Evolutionary conservation across 2,797 vertebrate species (phyloP).

Genomic region (Lerista edwardsae): DNA sequence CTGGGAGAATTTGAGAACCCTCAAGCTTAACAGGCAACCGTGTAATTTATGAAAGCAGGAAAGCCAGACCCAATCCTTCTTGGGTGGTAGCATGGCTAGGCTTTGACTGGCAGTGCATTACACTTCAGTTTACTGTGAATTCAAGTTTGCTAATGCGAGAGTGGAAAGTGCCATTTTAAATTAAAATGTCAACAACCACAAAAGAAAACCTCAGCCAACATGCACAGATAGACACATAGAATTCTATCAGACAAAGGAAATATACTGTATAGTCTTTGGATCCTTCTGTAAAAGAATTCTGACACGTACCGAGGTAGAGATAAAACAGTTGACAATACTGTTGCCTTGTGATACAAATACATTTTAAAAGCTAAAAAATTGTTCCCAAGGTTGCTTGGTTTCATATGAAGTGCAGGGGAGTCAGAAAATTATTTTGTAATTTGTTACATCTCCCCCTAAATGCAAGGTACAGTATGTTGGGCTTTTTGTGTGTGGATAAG

Average conservation of each 20-base stretch:
- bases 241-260: background rate
- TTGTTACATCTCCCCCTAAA: background rate
- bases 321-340: fast-evolving
- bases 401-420: background rate
- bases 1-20: background rate
- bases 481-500: background rate
- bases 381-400: background rate
- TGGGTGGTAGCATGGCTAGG: background rate
- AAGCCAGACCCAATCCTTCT: background rate
- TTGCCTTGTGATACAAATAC: background rate
- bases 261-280: background rate
- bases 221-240: background rate
- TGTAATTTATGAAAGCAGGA: background rate
- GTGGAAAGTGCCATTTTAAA: background rate
- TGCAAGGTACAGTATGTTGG: background rate
- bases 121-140: background rate
- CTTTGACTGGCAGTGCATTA: background rate
- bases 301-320: no score
- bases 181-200: background rate
- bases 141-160: background rate
- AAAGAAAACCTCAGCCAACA: background rate
- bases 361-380: constrained; percentile 1
- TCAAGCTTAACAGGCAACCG: background rate
- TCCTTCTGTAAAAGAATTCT: background rate
- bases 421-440: background rate